Evolutionary conservation across 2,888 invertebrate species (phyloP).

Genomic region (Hemistola chrysoprasaria): DNA sequence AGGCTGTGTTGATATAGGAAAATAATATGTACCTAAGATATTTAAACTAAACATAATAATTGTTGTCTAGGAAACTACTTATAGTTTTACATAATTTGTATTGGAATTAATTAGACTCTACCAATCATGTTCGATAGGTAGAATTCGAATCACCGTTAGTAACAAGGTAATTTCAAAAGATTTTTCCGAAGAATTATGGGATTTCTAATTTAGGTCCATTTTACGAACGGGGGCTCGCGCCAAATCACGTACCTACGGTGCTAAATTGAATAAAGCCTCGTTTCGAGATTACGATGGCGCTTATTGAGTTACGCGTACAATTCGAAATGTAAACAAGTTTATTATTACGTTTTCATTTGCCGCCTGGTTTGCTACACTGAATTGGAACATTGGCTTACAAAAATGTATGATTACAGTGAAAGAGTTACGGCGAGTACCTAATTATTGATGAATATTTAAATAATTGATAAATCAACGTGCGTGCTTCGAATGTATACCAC

Average conservation of each 20-base stretch:
- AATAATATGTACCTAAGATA: too few relatives aligned
- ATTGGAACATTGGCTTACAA: constrained; percentile 13
- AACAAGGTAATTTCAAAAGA: constrained; percentile 17
- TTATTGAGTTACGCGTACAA: constrained; percentile 52
- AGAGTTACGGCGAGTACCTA: too few relatives aligned
- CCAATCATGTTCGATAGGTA: too few relatives aligned
- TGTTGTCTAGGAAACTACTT: too few relatives aligned
- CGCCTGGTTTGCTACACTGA: constrained; percentile 25
- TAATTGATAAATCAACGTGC: too few relatives aligned
- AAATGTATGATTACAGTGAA: too few relatives aligned
- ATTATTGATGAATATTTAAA: not conserved
- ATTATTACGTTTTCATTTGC: constrained; percentile 42
- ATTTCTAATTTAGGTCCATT: constrained; percentile 49
- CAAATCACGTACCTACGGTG: constrained; percentile 69
- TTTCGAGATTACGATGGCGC: constrained; percentile 55
- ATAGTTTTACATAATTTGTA: too few relatives aligned
- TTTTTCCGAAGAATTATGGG: constrained; percentile 18
- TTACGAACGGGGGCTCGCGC: constrained; percentile 42
- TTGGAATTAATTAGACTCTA: too few relatives aligned
- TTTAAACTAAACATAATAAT: too few relatives aligned
- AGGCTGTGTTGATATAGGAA: too few relatives aligned
- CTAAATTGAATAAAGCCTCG: constrained; percentile 67
- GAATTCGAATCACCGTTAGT: constrained; percentile 8
- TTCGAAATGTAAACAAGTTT: constrained; percentile 57
- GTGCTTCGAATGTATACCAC: too few relatives aligned